Evolutionary conservation across 2,888 invertebrate genomes (phyloP), one percentile per base, ranked within the genome.

Genomic region (Lithodes maja): DNA sequence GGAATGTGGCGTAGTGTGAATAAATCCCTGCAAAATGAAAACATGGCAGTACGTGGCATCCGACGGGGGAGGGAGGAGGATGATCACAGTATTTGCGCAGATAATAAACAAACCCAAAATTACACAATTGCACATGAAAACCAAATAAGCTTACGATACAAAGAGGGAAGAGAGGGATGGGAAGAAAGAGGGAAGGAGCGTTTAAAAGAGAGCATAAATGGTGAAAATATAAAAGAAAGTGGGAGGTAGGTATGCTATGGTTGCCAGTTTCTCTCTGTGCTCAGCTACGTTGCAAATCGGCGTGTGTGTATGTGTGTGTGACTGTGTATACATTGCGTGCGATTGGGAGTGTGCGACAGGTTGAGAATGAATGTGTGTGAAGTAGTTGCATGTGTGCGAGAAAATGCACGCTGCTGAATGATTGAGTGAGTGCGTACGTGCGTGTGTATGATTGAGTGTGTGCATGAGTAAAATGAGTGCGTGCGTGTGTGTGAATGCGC

Each of bases 391-490:
- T 77, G 77, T 77, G 77, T 77, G 33, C 12, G 49, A 49, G 77
- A 33, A 12, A 33, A 49, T 79, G 54, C 17, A 53, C 50, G 52
- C 53, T 54, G 0, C 61, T 55, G 68, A 52, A 9, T 82, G 69
- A 50, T 69, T 82, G 49, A 49, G 53, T 53, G 74, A 3, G 53
- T 53, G 53, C 12, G 74, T 74, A 17, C 69, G 82, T 69, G 69
- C 69, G 69, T 82, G 71, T 82, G 68, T 69, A n/a, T 69, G 82
- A 69, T 49, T 74, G 74, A 68, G 74, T 83, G 83, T 74, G 53
- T 17, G 54, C 74, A 61, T 71, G 12, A 71, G 15, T 5, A n/a
- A 3, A 71, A 71, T n/a, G 71, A 71, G 71, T 71, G 71, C 71
- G 17, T n/a, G 71, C 17, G 71, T n/a, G 71, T 17, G 71, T 71